Percentiles rank a stretch among this genome's conserved stretches.
These are phyloP conservation scores for Pseudomyrmex cubaensis DNA, from an alignment of 1,140 invertebrate species.

Conservation along the genomic window DNA sequence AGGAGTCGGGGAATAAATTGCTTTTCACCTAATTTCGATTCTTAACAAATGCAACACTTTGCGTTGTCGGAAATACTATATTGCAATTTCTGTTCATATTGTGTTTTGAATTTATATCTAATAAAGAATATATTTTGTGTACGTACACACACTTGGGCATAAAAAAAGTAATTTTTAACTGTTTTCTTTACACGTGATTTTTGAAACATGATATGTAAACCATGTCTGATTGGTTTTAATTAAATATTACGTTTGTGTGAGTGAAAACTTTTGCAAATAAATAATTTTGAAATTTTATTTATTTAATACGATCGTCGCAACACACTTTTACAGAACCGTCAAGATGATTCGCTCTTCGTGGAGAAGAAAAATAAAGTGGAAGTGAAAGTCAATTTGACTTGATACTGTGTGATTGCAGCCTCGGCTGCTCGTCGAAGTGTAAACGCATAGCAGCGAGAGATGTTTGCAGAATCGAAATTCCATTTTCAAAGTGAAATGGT, in stretches of 20 bases:
- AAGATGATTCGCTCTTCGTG: conserved; percentile 12
- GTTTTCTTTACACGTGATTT: neutral
- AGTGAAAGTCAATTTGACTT: conserved; percentile 58
- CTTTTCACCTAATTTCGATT: conserved; percentile 4
- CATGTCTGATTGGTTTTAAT: too few relatives aligned
- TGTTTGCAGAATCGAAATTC: conserved; percentile 55
- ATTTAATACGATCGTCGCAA: neutral
- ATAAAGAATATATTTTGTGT: neutral
- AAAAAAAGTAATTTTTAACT: neutral
- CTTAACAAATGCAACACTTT: neutral
- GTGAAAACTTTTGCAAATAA: too few relatives aligned
- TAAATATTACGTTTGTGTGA: too few relatives aligned
- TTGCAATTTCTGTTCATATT: neutral
- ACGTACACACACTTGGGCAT: neutral
- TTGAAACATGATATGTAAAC: neutral
- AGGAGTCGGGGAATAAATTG: conserved; percentile 37
- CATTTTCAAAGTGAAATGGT: conserved; percentile 52
- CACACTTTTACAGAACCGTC: conserved; percentile 6
- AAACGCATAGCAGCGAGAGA: conserved; percentile 20
- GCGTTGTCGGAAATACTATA: neutral
- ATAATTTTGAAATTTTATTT: neutral
- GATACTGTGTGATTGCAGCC: conserved; percentile 47
- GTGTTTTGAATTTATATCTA: neutral
- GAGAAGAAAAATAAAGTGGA: conserved; percentile 42
- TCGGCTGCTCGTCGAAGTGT: conserved; percentile 44